Evolutionary conservation across 2,113 vertebrate species (phyloP).

Genomic region (Pygoscelis antarcticus): DNA sequence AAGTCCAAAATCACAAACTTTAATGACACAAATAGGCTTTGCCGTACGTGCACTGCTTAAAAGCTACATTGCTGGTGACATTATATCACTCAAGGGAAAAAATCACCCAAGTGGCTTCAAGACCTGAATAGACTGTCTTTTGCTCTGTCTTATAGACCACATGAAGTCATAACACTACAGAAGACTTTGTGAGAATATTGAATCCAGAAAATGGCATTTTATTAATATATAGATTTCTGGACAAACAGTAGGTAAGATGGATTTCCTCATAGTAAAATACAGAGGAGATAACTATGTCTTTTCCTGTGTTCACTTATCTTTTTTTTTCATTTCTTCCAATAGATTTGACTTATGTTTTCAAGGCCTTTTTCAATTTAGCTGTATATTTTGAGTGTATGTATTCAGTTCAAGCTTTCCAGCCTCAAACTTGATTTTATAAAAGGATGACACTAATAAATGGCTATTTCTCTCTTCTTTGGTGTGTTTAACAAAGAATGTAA

Average conservation of each 20-base stretch:
- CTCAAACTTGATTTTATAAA: neutral
- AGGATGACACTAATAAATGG: neutral
- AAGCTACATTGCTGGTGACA: accelerated
- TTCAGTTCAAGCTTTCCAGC: neutral
- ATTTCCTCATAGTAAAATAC: neutral
- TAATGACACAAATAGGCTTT: neutral
- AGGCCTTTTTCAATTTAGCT: neutral
- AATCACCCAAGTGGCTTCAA: neutral
- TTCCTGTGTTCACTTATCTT: neutral
- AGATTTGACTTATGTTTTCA: neutral
- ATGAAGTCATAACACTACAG: neutral
- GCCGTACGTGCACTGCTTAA: neutral
- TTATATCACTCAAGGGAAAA: neutral
- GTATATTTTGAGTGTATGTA: neutral
- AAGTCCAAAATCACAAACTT: neutral
- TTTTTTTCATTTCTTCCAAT: neutral
- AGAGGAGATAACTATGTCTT: neutral
- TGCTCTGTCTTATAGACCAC: neutral
- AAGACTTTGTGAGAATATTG: neutral
- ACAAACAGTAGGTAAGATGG: neutral
- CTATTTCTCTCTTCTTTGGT: neutral
- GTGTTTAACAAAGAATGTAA: neutral
- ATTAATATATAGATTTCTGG: neutral
- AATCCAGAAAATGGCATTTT: neutral
- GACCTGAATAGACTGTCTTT: neutral